Percentiles rank a stretch among this genome's conserved stretches.
phyloP scores from a whole-genome alignment of 2,113 vertebrate genomes.

The Anser brachyrhynchus region DNA sequence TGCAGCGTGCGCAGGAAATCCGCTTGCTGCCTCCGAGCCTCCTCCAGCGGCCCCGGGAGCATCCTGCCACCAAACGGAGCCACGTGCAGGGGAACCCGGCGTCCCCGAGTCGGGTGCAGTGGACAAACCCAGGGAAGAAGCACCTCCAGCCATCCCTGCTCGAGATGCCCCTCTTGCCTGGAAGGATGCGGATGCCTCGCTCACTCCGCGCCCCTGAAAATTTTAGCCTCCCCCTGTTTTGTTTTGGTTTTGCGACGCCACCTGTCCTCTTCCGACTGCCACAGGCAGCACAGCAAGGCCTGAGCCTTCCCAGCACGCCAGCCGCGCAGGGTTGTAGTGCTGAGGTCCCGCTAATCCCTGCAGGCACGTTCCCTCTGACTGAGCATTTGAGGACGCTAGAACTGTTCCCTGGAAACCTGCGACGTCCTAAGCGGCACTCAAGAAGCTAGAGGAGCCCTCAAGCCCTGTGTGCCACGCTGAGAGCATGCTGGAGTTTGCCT shows the following conservation, averaged over 20 bases:
- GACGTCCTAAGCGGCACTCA: background rate
- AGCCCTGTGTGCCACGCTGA: accelerated
- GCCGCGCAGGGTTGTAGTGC: background rate
- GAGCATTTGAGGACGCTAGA: background rate
- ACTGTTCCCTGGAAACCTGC: no score
- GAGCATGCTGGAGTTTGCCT: accelerated
- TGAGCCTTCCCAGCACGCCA: background rate
- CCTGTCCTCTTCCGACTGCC: background rate
- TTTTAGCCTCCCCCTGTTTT: background rate
- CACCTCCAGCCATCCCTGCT: background rate
- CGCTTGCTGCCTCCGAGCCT: background rate
- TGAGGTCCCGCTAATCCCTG: background rate
- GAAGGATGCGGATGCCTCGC: background rate
- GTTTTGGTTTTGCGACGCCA: background rate
- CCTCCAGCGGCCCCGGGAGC: background rate
- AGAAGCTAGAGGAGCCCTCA: background rate
- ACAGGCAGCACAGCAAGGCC: background rate
- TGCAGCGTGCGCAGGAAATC: background rate
- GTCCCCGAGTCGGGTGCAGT: no score
- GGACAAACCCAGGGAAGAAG: background rate
- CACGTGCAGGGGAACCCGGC: background rate
- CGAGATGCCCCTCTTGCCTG: background rate
- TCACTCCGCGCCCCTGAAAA: background rate
- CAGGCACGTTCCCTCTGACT: background rate
- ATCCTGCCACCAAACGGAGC: background rate